Conservation (phyloP, 1,140 invertebrate species). For the Panagrolaimus sp. region DNA sequence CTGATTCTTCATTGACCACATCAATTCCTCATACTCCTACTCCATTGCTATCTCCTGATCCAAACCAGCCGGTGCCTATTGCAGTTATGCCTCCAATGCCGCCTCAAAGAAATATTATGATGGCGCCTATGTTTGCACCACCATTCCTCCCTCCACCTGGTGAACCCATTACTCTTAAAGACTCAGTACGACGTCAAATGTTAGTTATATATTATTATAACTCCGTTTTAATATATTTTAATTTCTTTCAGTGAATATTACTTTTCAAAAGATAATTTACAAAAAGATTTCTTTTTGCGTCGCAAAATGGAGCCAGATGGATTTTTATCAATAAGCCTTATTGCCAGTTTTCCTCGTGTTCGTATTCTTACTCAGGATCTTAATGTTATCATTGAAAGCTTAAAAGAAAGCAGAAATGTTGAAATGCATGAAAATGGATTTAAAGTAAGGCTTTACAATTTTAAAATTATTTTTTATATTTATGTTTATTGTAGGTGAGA, state of each 20-base stretch:
- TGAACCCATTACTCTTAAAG: conserved; percentile 43
- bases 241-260: conserved; percentile 75
- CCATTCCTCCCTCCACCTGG: conserved; percentile 25
- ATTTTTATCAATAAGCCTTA: conserved; percentile 81
- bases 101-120: conserved; percentile 33
- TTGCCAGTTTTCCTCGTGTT: conserved; percentile 90
- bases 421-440: conserved; percentile 43
- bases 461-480: too few relatives aligned
- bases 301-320: conserved; percentile 91
- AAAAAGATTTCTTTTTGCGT: conserved; percentile 88
- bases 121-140: conserved; percentile 23
- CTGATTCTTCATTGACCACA: conserved; percentile 44
- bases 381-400: conserved; percentile 68
- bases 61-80: conserved; percentile 34
- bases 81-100: conserved; percentile 45
- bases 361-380: conserved; percentile 79
- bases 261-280: conserved; percentile 92
- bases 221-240: too few relatives aligned
- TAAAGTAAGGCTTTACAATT: conserved; percentile 27
- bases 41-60: conserved; percentile 37
- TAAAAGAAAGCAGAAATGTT: conserved; percentile 53
- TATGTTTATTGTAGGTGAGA: neutral
- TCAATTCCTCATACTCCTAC: conserved; percentile 45
- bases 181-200: conserved; percentile 54
- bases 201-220: too few relatives aligned